Evolutionary conservation across 2,888 invertebrate species (phyloP), one percentile per base, ranked within the genome.

Genomic region (Brachyptera risi): DNA sequence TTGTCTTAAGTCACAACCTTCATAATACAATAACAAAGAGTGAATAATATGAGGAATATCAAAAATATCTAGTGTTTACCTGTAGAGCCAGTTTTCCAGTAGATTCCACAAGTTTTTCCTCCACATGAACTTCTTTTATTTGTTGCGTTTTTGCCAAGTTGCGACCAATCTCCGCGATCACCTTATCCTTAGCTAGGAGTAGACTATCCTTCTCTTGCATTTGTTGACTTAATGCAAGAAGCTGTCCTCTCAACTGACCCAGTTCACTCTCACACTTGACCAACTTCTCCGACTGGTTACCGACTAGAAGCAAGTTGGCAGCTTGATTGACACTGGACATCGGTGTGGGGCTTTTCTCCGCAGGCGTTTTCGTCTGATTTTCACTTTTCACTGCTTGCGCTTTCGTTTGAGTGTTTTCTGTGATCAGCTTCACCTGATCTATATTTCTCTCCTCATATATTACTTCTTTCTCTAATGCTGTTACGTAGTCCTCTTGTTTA

Each of bases 41-140:
- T n/a, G n/a, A n/a, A n/a, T n/a, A n/a, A n/a, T n/a, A n/a, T n/a
- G n/a, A n/a, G n/a, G n/a, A n/a, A n/a, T n/a, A n/a, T n/a, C n/a
- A n/a, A n/a, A n/a, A n/a, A n/a, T n/a, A n/a, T n/a, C n/a, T n/a
- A n/a, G n/a, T n/a, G n/a, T n/a, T 57, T 47, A 60, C 63, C 54
- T 63, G 60, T 27, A 63, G 56, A 35, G 60, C 71, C 4, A 76
- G 65, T 56, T 72, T 72, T 44, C 72, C 71, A 63, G 71, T 74
- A 38, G 73, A 70, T 47, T 74, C 71, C 1, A 71, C 70, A 54
- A 21, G 35, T 37, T 54, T n/a, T 15, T 54, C 19, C 1, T 5
- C n/a, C 1, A 37, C 21, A 4, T 3, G 1, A 3, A 37, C 17
- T 35, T 54, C 54, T 54, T 54, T 17, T 35, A 35, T 19, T 21